These are phyloP conservation scores for Pedetes capensis DNA, from an alignment of 2,113 vertebrate species.

Conservation along the genomic window DNA sequence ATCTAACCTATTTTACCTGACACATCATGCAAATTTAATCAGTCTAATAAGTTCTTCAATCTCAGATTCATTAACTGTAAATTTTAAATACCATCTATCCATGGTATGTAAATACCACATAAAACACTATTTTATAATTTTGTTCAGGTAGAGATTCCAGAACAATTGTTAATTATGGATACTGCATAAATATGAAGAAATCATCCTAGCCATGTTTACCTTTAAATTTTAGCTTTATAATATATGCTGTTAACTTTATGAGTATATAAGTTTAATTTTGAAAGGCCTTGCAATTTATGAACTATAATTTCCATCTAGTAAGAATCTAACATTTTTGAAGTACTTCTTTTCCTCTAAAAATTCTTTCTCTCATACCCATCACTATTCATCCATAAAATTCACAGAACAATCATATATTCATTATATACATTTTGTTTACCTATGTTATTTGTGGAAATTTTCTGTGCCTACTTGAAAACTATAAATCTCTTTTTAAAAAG, in stretches of 20 bases:
- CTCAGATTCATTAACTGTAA: not conserved
- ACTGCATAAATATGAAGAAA: not conserved
- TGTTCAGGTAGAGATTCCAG: not conserved
- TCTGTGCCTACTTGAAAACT: not conserved
- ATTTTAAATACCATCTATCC: not conserved
- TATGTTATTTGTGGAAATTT: not conserved
- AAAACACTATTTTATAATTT: slow-evolving; percentile 6
- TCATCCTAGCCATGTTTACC: not conserved
- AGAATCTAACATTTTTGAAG: not conserved
- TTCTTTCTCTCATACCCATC: not conserved
- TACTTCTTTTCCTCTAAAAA: not conserved
- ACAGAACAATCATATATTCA: not conserved
- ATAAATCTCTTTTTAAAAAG: not conserved
- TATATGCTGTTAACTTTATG: not conserved
- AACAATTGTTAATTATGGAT: not conserved
- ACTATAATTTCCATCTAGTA: not conserved
- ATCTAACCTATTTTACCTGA: not conserved
- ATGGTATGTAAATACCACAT: too few relatives aligned
- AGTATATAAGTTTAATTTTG: not conserved
- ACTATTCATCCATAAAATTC: not conserved
- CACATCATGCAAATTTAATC: not conserved
- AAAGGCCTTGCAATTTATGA: not conserved
- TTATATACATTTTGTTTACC: not conserved
- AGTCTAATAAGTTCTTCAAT: not conserved
- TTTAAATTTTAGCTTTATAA: not conserved